Evolutionary conservation across 2,113 vertebrate genomes (phyloP).

Genomic region (Paramormyrops kingsleyae): DNA sequence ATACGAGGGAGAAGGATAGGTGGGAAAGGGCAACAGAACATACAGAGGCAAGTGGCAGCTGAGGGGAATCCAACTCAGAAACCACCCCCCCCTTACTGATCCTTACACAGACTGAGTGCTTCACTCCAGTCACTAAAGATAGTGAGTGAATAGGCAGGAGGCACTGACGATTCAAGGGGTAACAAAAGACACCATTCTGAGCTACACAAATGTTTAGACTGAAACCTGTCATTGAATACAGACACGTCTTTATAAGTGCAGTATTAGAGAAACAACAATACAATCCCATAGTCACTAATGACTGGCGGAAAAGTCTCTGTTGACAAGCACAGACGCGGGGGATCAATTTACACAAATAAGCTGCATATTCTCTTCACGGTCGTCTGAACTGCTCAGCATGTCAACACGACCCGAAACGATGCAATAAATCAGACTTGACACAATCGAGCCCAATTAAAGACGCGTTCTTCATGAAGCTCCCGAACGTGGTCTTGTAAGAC

Average conservation of each 20-base stretch:
- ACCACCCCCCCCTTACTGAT: background rate
- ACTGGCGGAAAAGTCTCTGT: background rate
- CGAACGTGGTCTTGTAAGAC: background rate
- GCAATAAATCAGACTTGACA: background rate
- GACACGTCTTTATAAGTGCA: background rate
- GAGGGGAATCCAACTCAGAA: background rate
- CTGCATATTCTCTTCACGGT: background rate
- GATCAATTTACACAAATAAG: background rate
- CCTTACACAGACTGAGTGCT: background rate
- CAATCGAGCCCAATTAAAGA: background rate
- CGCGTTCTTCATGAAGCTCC: background rate
- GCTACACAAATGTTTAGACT: background rate
- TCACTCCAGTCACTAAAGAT: background rate
- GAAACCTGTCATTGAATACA: background rate
- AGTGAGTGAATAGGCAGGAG: background rate
- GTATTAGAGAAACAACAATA: background rate
- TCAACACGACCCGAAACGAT: background rate
- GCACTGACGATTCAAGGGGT: background rate
- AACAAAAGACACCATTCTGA: background rate
- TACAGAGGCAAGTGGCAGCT: background rate
- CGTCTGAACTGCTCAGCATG: background rate
- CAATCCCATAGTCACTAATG: background rate
- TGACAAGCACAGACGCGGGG: background rate
- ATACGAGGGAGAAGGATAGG: too few relatives aligned
- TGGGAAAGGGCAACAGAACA: background rate